Evolutionary conservation across 2,797 vertebrate genomes (phyloP), one percentile per base, ranked within the genome.

Genomic region (Hypotaenidia okinawae): DNA sequence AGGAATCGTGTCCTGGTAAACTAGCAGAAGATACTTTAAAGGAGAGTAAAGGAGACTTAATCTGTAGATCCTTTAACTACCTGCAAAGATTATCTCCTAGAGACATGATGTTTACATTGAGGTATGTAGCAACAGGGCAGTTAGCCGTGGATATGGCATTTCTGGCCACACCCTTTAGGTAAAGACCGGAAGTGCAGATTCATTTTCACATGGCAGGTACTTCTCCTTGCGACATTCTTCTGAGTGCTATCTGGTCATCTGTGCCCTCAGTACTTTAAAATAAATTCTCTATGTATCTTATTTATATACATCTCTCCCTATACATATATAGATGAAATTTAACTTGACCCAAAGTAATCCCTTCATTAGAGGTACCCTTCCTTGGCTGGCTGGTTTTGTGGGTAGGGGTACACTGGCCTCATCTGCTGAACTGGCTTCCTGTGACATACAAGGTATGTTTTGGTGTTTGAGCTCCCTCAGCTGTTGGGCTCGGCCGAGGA

Each of bases 61-160:
- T 85, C 72, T 89, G n/a, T 74, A 74, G 68, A 82, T 91, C 77
- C 64, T 87, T 87, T 89, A 91, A 86, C 83, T 90, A n/a, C 39
- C 64, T 68, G 30, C 80, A 87, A 94, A 97, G 94, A 94, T 93
- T 82, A 91, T 93, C 94, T 96, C 93, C 95, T 94, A 69, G 75
- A 93, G 88, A 90, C 61, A 91, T 22, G 18, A 39, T 91, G 89
- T 94, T 81, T 88, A 86, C 67, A 4, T 0, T 59, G 67, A 58
- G 49, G 70, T 61, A 45, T 93, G 93, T 76, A 30, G 90, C 90
- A 95, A 87, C 14, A 74, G 87, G n/a, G 74, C 30, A 70, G 25
- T 39, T 89, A 79, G 43, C 49, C 73, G 63, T 82, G 74, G 75
- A 59, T 45, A 16, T 57, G 81, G 63, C 86, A 70, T 90, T 82